Percentiles rank a stretch among this genome's conserved stretches.
These are phyloP conservation scores for Manacus vitellinus DNA, from an alignment of 2,113 vertebrate genomes.

Conservation along the genomic window DNA sequence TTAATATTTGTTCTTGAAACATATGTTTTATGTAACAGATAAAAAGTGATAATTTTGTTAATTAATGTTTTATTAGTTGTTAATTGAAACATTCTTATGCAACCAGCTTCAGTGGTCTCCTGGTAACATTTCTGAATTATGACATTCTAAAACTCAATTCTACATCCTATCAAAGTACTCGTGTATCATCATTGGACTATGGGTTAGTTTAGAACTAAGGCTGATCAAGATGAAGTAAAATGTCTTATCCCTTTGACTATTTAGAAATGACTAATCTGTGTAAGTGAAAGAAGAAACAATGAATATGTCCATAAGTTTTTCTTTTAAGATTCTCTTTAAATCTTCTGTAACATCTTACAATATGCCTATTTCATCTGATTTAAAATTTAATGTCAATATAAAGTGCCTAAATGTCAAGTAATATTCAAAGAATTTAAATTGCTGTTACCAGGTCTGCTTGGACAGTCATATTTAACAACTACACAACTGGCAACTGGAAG, in stretches of 20 bases:
- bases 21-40: not conserved
- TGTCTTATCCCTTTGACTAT: not conserved
- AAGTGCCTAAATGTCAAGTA: conserved; percentile 20
- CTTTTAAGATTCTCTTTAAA: not conserved
- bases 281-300: not conserved
- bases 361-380: not conserved
- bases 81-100: not conserved
- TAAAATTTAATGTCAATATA: not conserved
- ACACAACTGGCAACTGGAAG: not conserved
- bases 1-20: not conserved
- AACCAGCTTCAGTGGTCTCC: not conserved
- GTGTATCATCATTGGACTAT: not conserved
- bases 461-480: not conserved
- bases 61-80: not conserved
- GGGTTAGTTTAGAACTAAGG: not conserved
- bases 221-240: not conserved
- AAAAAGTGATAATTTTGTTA: not conserved
- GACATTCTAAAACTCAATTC: not conserved
- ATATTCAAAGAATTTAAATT: not conserved
- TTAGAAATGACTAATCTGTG: not conserved
- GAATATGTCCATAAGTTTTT: not conserved
- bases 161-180: not conserved
- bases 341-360: not conserved
- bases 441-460: not conserved
- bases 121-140: not conserved